These are phyloP conservation scores for Lepetodrilus schrolli DNA, from an alignment of 2,888 invertebrate genomes.

Conservation along the genomic window DNA sequence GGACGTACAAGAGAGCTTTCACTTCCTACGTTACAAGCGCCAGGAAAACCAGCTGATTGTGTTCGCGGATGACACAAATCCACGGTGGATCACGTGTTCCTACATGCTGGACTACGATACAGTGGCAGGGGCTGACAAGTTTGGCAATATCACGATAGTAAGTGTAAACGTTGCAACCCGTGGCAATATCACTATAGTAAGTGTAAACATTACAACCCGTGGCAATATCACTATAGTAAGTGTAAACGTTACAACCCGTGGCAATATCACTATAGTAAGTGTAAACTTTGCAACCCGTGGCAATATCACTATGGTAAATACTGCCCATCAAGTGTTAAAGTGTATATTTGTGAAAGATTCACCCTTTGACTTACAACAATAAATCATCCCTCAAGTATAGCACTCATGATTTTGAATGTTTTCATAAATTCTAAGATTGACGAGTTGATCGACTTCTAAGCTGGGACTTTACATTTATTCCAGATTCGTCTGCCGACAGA, in stretches of 20 bases:
- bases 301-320: too few species aligned
- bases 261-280: slow-evolving; percentile 86
- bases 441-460: too few species aligned
- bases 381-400: too few species aligned
- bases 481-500: slow-evolving; percentile 82
- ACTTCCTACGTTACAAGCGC: slow-evolving; percentile 94
- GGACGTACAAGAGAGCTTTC: slow-evolving; percentile 94
- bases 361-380: background rate
- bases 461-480: slow-evolving; percentile 14
- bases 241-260: slow-evolving; percentile 39
- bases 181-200: slow-evolving; percentile 92
- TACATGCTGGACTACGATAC: slow-evolving; percentile 96
- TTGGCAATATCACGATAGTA: slow-evolving; percentile 95
- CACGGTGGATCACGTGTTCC: slow-evolving; percentile 94
- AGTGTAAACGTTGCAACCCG: slow-evolving; percentile 66
- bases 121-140: slow-evolving; percentile 96
- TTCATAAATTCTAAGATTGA: too few species aligned
- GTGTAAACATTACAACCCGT: slow-evolving; percentile 58
- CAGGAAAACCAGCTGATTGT: slow-evolving; percentile 97
- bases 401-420: too few species aligned
- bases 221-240: slow-evolving; percentile 86
- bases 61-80: slow-evolving; percentile 98
- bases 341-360: too few species aligned
- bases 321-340: too few species aligned
- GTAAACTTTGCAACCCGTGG: background rate